Conservation (phyloP, 2,888 invertebrate species). For the Pristionchus japonicus region DNA sequence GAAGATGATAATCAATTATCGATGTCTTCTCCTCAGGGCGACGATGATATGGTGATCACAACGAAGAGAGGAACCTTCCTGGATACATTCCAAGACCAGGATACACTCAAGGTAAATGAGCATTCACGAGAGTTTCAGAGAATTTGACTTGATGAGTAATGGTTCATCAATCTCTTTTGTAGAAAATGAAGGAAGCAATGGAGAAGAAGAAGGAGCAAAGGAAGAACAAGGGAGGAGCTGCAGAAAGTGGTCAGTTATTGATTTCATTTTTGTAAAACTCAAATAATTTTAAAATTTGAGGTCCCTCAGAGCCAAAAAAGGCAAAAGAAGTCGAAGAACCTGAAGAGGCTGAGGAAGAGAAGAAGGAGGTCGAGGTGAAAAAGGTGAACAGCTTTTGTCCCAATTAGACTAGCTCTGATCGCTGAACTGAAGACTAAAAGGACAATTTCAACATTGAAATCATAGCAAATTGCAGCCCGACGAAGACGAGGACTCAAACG, state of each 20-base stretch:
- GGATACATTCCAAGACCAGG: constrained; percentile 58
- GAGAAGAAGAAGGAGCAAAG: constrained; percentile 79
- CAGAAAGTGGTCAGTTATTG: neutral
- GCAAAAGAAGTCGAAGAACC: constrained; percentile 63
- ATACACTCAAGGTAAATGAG: constrained; percentile 58
- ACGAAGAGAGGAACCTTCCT: constrained; percentile 65
- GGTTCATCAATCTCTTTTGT: neutral
- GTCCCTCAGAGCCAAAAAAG: constrained; percentile 49
- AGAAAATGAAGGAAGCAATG: constrained; percentile 81
- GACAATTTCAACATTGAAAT: too few relatives aligned
- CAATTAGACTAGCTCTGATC: too few relatives aligned
- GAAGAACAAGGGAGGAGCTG: constrained; percentile 44
- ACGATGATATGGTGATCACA: constrained; percentile 53
- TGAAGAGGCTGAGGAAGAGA: constrained; percentile 50
- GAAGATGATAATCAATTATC: constrained; percentile 37
- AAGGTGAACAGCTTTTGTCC: too few relatives aligned
- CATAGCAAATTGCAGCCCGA: neutral
- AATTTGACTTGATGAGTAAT: too few relatives aligned
- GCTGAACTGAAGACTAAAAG: too few relatives aligned
- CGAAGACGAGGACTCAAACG: constrained; percentile 47
- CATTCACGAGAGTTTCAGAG: too few relatives aligned
- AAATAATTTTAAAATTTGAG: neutral
- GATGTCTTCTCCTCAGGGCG: neutral
- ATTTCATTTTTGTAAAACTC: too few relatives aligned
- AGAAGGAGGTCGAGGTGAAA: constrained; percentile 50